Base-by-base conservation (phyloP, 1,140 invertebrate species). In the Drosophila subpulchrella region DNA sequence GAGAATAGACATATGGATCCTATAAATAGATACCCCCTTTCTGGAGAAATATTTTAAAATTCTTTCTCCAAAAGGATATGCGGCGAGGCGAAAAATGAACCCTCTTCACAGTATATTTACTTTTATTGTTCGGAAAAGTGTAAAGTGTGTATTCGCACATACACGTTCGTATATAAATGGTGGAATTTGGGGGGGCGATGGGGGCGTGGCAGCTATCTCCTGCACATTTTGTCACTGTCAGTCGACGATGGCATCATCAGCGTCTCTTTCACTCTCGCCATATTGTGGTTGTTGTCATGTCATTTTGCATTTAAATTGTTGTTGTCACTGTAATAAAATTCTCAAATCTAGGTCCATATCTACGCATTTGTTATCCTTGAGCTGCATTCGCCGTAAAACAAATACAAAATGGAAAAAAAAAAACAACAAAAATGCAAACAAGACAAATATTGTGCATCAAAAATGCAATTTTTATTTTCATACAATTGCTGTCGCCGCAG, bases 291-390 rank as follows among this genome's bases (percentile, higher is more conserved):
- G 56, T 81, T 72, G 57, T 58, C 74, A 66, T 85, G 81, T 78
- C 74, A 68, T 77, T 85, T 85, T 53, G 68, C 67, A 77, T 83
- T 88, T 67, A 83, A 88, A 89, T 84, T 78, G 80, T 68, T 84
- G 79, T 76, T 86, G 75, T 80, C 84, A 55, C 60, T 73, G 80
- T 65, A 80, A 89, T 88, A 88, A 91, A 91, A 90, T 90, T 70
- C 73, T 46, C 61, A 78, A 79, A 91, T 91, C 88, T 91, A 91
- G 88, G 88, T 91, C 88, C 88, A 91, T 88, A 88, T 91, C 88
- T 91, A 91, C 88, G 88, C 88, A 91, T 75, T 91, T 66, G 70
- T 79, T 86, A 86, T 91, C 88, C 88, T 91, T 91, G 88, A 82
- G 74, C 68, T 78, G 78, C 57, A 72, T 67, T 61, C 20, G 50